Evolutionary conservation across 2,797 vertebrate genomes (phyloP), one percentile per base, ranked within the genome.

Genomic region (Chelmon rostratus): DNA sequence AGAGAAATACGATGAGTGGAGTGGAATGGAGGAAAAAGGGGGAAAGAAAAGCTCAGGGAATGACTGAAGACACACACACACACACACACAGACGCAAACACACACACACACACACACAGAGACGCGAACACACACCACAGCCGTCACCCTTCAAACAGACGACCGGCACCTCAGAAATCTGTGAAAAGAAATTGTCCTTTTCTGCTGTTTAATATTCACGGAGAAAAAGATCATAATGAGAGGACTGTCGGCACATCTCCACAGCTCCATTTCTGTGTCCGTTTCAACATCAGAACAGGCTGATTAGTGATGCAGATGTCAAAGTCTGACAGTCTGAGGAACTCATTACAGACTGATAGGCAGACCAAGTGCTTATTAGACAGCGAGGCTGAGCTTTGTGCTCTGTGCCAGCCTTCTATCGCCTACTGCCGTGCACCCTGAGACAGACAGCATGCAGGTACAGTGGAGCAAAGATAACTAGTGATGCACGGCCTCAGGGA

Each of bases 401-500:
- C 68, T 71, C 69, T 11, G 47, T 35, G 46, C 59, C 31, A 59
- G 62, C 37, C 53, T 25, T 72, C 56, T 6, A 12, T 44, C 56
- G 18, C 56, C 75, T 50, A 25, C 76, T 74, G 23, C 74, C 75
- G 78, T 68, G 38, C 61, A 8, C 64, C 54, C 61, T n/a, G 35
- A 57, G 75, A 68, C 67, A 81, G 63, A 67, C 56, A 46, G 61
- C 72, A 50, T 37, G 59, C 70, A 82, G 62, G 78, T 88, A 86
- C 35, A 79, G 68, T 38, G 69, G 40, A 57, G 74, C 71, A 82
- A 25, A 75, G 62, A 88, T 71, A 84, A 78, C 73, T 35, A 62
- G 76, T 40, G 46, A 80, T 65, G 86, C 78, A 81, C 23, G 21
- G 83, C 89, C 89, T 92, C 54, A 3, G 88, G 83, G 89, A 84